Percentiles rank a stretch among this genome's conserved stretches.
Conservation (phyloP, 2,113 vertebrate genomes). For the Indri indri region DNA sequence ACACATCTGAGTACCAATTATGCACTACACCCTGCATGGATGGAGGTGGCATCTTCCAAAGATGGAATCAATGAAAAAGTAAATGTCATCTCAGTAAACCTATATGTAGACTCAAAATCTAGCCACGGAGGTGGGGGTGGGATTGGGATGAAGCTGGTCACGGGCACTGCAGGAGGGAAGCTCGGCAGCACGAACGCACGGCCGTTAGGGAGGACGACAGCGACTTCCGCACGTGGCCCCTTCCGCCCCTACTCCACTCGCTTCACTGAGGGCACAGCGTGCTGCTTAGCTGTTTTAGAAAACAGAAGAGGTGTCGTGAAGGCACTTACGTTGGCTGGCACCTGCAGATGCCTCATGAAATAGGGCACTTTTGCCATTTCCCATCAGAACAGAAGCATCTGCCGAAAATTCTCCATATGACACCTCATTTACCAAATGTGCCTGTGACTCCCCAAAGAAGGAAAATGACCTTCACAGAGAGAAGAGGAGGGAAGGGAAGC, state of each 20-base stretch:
- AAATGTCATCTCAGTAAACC: not conserved
- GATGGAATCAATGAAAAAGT: not conserved
- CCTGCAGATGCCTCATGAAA: not conserved
- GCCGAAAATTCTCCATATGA: not conserved
- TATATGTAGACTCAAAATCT: not conserved
- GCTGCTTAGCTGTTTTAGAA: not conserved
- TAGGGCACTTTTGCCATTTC: not conserved
- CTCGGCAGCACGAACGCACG: fast-evolving
- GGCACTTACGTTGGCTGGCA: not conserved
- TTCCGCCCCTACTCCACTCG: not conserved
- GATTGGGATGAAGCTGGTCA: not conserved
- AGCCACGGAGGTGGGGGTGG: too few relatives aligned
- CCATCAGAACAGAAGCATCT: not conserved
- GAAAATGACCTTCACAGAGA: not conserved
- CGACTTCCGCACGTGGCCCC: fast-evolving
- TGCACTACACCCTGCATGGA: not conserved
- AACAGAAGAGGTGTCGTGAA: not conserved
- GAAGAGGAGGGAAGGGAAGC: not conserved
- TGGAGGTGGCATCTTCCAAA: not conserved
- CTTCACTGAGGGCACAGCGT: fast-evolving
- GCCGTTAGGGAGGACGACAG: not conserved
- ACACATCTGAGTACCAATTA: not conserved
- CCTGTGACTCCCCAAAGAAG: not conserved
- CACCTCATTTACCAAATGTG: not conserved
- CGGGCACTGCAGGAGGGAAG: not conserved